phyloP scores from a whole-genome alignment of 1,140 invertebrate genomes.

The Drosophila tristis region DNA sequence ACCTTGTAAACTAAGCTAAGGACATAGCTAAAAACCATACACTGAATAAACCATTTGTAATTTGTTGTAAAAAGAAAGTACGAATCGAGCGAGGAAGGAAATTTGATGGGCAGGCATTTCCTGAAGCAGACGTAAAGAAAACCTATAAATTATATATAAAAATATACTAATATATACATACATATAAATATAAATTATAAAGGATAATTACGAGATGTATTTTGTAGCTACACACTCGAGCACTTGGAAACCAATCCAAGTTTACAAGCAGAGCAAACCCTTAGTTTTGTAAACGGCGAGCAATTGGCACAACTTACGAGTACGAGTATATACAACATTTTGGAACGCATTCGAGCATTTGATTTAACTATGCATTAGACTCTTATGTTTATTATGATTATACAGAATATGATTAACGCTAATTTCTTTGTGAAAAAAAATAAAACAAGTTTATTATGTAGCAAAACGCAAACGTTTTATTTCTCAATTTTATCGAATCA shows the following conservation, averaged over 20 bases:
- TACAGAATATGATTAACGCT: conserved; percentile 75
- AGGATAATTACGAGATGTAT: conserved; percentile 72
- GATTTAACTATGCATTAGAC: conserved; percentile 74
- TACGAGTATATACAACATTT: conserved; percentile 39
- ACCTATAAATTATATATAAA: conserved; percentile 72
- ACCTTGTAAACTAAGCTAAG: conserved; percentile 74
- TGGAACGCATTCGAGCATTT: conserved; percentile 75
- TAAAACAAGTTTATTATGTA: conserved; percentile 79
- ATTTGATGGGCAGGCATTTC: conserved; percentile 36
- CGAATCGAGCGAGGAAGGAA: conserved; percentile 13
- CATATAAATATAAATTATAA: conserved; percentile 63
- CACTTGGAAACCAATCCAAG: conserved; percentile 10
- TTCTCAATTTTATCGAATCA: conserved; percentile 45
- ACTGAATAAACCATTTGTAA: conserved; percentile 73
- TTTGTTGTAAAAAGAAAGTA: conserved; percentile 77
- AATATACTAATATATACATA: conserved; percentile 61
- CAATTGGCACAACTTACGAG: conserved; percentile 72
- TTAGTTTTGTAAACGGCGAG: conserved; percentile 73
- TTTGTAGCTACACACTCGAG: conserved; percentile 65
- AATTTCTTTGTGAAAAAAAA: conserved; percentile 79
- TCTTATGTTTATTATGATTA: conserved; percentile 76
- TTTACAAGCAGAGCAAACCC: conserved; percentile 35
- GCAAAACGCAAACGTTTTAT: conserved; percentile 62
- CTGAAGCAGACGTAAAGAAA: conserved; percentile 67
- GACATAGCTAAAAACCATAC: conserved; percentile 48